Percentiles rank a stretch among this genome's conserved stretches.
phyloP scores from a whole-genome alignment of 2,888 invertebrate species.

The Neoitamus cyanurus region DNA sequence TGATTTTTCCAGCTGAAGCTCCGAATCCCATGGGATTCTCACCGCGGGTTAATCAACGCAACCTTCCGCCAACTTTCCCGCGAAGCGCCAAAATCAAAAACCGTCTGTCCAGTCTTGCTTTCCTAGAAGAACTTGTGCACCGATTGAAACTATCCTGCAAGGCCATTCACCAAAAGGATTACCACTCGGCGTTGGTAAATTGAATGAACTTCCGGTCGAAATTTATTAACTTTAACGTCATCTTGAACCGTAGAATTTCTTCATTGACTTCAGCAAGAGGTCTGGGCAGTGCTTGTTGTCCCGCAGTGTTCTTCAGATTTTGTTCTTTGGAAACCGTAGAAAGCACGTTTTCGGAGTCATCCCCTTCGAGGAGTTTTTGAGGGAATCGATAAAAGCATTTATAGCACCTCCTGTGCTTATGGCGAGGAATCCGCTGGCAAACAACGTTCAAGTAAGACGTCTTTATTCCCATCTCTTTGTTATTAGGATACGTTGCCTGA shows the following conservation, averaged over 20 bases:
- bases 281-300: conserved; percentile 90
- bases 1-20: conserved; percentile 69
- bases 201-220: background rate
- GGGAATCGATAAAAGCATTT: conserved; percentile 87
- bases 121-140: conserved; percentile 84
- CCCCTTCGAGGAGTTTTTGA: conserved; percentile 80
- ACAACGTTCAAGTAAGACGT: conserved; percentile 58
- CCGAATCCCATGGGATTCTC: conserved; percentile 94
- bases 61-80: conserved; percentile 98
- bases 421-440: conserved; percentile 73
- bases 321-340: conserved; percentile 71
- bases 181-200: conserved; percentile 84
- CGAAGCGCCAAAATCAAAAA: conserved; percentile 93
- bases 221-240: background rate
- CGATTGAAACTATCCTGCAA: conserved; percentile 84
- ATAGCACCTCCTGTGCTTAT: conserved; percentile 91
- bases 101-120: conserved; percentile 73
- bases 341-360: conserved; percentile 65
- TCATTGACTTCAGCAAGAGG: conserved; percentile 90
- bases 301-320: conserved; percentile 86
- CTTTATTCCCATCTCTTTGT: too few species aligned
- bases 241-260: conserved; percentile 79
- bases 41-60: conserved; percentile 93
- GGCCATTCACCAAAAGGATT: conserved; percentile 80
- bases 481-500: too few species aligned